Evolutionary conservation across 2,797 vertebrate species (phyloP), one percentile per base, ranked within the genome.

Genomic region (Myotis findleyi): DNA sequence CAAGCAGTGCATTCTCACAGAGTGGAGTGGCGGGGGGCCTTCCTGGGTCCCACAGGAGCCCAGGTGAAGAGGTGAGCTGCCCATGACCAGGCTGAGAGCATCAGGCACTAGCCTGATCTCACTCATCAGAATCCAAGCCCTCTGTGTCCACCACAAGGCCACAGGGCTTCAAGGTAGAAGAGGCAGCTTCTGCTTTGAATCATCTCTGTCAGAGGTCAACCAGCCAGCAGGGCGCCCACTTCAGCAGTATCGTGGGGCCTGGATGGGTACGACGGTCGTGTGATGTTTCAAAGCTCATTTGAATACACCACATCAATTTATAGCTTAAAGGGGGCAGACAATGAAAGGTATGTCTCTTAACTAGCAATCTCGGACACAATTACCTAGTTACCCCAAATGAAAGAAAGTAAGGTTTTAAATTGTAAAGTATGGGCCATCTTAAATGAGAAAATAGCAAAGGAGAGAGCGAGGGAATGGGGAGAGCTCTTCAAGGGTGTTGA

Each of bases 361-460:
- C 87, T 93, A 92, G 38, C 27, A 9, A 1, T 53, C 68, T 92
- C 25, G 85, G 14, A 47, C 97, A 93, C 57, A 83, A 94, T 87
- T 6, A 91, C 55, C 75, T 81, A 82, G 64, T 87, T 87, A 81
- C 82, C 36, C 71, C 2, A 16, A 93, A 96, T 85, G 88, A 95
- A 92, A 86, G 18, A 73, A 95, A 93, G 85, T 90, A 33, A 95
- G 57, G 3, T 85, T 89, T 96, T 94, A 95, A 92, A 59, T 47
- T 73, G 14, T 51, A 41, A 96, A 85, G 66, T 27, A 66, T 66
- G 44, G 64, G 20, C 25, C 76, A 79, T 93, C 64, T 5, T 64
- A 49, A 93, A 68, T 84, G 64, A 95, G 80, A 96, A 41, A 95
- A 47, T 6, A 30, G 14, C 18, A 33, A 73, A 8, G 5, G 9